phyloP scores from a whole-genome alignment of 30 jellyfish, hydroid and myxozoan species.

The Cassiopea xamachana region DNA sequence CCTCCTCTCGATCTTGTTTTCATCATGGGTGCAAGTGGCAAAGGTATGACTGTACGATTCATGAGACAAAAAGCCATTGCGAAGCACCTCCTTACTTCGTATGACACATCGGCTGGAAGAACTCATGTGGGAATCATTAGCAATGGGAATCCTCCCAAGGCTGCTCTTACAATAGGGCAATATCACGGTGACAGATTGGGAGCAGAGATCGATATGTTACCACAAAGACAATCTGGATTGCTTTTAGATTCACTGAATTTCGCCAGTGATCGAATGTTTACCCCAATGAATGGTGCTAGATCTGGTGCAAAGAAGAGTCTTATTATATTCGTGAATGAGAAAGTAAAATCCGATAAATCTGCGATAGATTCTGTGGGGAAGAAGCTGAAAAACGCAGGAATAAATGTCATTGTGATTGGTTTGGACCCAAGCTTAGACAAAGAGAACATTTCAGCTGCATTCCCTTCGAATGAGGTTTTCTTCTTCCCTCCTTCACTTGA shows the following conservation, averaged over 20 bases:
- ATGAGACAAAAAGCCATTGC: conserved; percentile 54
- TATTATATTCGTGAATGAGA: conserved; percentile 76
- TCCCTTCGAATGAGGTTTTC: conserved; percentile 67
- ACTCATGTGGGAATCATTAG: conserved; percentile 79
- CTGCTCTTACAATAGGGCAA: conserved; percentile 70
- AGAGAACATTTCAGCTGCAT: conserved; percentile 3
- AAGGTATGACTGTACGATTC: conserved; percentile 24
- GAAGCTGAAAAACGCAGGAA: conserved; percentile 47
- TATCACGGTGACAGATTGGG: conserved; percentile 1
- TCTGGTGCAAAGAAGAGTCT: conserved; percentile 74
- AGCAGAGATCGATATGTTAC: conserved; percentile 12
- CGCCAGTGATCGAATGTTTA: conserved; percentile 59
- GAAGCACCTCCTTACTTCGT: conserved; percentile 70
- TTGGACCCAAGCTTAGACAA: conserved; percentile 46
- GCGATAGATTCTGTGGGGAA: conserved; percentile 49
- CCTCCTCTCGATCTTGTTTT: conserved; percentile 77
- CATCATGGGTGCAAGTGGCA: conserved; percentile 78
- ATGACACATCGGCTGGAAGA: conserved; percentile 55
- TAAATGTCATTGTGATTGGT: conserved; percentile 69
- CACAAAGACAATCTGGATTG: not conserved
- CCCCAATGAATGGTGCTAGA: conserved; percentile 82
- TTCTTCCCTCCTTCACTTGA: conserved; percentile 86
- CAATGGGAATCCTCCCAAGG: conserved; percentile 46
- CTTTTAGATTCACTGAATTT: conserved; percentile 42
- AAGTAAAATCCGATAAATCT: conserved; percentile 20